These are phyloP conservation scores for Riparia riparia DNA, from an alignment of 2,113 vertebrate species.

Conservation along the genomic window DNA sequence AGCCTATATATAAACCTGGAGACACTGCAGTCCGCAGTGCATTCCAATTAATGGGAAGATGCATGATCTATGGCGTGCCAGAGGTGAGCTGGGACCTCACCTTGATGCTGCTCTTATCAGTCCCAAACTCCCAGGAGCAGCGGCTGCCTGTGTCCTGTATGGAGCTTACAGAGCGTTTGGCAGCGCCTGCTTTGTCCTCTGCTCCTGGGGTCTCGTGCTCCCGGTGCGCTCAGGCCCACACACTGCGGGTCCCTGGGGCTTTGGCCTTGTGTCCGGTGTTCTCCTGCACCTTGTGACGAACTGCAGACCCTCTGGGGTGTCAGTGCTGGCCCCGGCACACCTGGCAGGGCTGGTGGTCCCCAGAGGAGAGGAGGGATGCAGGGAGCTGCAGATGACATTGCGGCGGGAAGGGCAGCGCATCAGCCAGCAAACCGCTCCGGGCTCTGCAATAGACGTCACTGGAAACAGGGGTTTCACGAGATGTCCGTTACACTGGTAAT, in stretches of 20 bases:
- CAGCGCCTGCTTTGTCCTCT: fast-evolving
- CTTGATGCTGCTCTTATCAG: neutral
- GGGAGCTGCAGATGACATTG: neutral
- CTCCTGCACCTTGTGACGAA: fast-evolving
- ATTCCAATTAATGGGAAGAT: neutral
- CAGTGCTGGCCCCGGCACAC: fast-evolving
- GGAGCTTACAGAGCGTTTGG: fast-evolving
- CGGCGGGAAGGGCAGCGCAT: neutral
- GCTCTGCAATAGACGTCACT: neutral
- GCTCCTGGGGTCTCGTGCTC: neutral
- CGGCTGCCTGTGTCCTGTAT: fast-evolving
- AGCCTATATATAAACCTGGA: constrained; percentile 5
- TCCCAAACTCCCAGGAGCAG: neutral
- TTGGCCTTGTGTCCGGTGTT: fast-evolving
- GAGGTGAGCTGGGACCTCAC: neutral
- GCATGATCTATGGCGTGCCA: neutral
- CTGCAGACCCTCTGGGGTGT: fast-evolving
- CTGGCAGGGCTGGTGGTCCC: fast-evolving
- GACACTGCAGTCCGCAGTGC: neutral
- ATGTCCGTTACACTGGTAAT: neutral
- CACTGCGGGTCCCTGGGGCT: fast-evolving
- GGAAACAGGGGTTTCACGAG: neutral
- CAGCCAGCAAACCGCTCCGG: neutral
- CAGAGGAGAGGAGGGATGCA: neutral
- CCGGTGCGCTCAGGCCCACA: fast-evolving